Conservation (phyloP, 2,888 invertebrate species). For the Psococerastis gibbosa region DNA sequence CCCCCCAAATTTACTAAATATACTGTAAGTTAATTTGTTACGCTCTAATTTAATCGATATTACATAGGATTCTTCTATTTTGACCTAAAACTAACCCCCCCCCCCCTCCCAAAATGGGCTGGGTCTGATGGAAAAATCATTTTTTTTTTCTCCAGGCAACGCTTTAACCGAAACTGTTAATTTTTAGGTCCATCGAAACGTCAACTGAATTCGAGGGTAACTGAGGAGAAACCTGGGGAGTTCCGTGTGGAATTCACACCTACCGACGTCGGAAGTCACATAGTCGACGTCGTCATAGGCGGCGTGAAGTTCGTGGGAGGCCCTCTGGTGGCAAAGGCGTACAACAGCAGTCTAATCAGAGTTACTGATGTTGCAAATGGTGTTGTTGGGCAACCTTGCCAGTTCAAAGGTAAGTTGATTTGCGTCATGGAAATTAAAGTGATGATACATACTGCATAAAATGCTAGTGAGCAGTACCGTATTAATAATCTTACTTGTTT, state of each 20-base stretch:
- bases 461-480: too few species aligned
- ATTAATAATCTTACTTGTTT: too few species aligned
- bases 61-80: too few species aligned
- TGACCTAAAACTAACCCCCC: too few species aligned
- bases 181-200: conserved; percentile 57
- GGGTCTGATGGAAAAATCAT: too few species aligned
- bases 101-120: too few species aligned
- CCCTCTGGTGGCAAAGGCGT: conserved; percentile 83
- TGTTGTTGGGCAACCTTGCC: conserved; percentile 86
- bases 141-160: too few species aligned
- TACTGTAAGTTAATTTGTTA: too few species aligned
- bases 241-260: conserved; percentile 86
- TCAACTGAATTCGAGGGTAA: conserved; percentile 59
- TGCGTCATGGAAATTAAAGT: background rate
- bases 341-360: conserved; percentile 82
- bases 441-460: too few species aligned
- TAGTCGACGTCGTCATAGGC: conserved; percentile 76
- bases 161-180: too few species aligned
- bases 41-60: too few species aligned
- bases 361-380: conserved; percentile 89
- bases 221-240: conserved; percentile 57
- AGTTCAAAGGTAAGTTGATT: conserved; percentile 64
- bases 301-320: conserved; percentile 80
- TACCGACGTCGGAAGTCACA: conserved; percentile 83
- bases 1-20: too few species aligned